A percentile compares a stretch with the other conserved stretches of the same genome.
These are phyloP conservation scores for Caenorhabditis sp. DNA, from an alignment of 2,888 invertebrate genomes.

Conservation along the genomic window DNA sequence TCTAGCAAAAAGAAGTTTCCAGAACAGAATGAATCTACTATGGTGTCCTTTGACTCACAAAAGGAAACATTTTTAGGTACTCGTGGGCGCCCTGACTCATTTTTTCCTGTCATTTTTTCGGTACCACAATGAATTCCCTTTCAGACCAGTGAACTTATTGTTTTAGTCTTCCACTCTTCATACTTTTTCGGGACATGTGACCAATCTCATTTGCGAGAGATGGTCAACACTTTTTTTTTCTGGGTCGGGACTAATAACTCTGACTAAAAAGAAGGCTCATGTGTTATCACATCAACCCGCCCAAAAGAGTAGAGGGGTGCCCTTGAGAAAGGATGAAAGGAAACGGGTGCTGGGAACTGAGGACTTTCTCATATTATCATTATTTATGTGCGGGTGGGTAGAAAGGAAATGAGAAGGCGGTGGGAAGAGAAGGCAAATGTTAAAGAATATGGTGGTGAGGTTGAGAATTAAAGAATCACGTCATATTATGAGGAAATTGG, in stretches of 20 bases:
- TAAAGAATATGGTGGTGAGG: slow-evolving; percentile 1
- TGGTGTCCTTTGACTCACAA: slow-evolving; percentile 23
- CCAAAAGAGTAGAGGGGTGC: slow-evolving; percentile 6
- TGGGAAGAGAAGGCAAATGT: not conserved
- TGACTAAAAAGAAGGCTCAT: not conserved
- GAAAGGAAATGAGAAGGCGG: not conserved
- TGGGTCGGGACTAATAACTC: slow-evolving; percentile 21
- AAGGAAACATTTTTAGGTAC: slow-evolving; percentile 1
- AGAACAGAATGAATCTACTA: not conserved
- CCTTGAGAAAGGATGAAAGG: slow-evolving; percentile 52
- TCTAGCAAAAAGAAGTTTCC: not conserved
- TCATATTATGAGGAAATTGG: slow-evolving; percentile 44
- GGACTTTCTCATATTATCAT: slow-evolving; percentile 59
- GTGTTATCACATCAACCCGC: slow-evolving; percentile 38
- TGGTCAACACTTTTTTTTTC: slow-evolving; percentile 5
- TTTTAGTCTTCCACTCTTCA: slow-evolving; percentile 8
- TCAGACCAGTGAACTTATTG: slow-evolving; percentile 58
- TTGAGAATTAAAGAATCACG: slow-evolving; percentile 29
- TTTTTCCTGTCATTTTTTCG: not conserved
- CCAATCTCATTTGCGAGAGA: slow-evolving; percentile 17
- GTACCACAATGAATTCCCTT: slow-evolving; percentile 35
- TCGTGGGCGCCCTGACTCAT: slow-evolving; percentile 26
- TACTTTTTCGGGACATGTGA: slow-evolving; percentile 1
- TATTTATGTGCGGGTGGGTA: slow-evolving; percentile 52
- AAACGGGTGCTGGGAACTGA: slow-evolving; percentile 44